phyloP scores from a whole-genome alignment of 2,113 vertebrate species.

The Actinemys pallida region DNA sequence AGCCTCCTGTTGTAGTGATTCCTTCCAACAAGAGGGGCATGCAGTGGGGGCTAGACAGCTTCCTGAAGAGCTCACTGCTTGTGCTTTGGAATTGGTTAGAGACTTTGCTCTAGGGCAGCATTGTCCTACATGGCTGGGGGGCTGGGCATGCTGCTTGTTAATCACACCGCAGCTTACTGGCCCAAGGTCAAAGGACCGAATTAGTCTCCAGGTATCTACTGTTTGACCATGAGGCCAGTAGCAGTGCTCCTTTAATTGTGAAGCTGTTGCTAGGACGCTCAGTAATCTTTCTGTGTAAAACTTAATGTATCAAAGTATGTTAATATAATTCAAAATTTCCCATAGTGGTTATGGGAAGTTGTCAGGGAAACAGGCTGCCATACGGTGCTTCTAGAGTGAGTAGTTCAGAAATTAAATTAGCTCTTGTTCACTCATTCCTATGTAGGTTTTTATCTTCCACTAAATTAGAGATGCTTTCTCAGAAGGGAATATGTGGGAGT shows the following conservation, averaged over 20 bases:
- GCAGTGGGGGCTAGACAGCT: rapidly evolving
- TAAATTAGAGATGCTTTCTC: background rate
- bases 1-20: background rate
- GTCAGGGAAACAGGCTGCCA: background rate
- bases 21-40: background rate
- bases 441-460: background rate
- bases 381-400: background rate
- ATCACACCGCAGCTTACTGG: background rate
- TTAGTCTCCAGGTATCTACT: background rate
- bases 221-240: background rate
- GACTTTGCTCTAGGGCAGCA: background rate
- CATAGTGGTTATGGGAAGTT: background rate
- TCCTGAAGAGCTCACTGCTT: background rate
- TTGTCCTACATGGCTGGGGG: rapidly evolving
- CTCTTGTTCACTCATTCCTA: background rate
- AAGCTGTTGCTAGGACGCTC: background rate
- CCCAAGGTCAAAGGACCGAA: background rate
- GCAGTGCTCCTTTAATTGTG: background rate
- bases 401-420: background rate
- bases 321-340: background rate
- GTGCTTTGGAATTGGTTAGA: background rate
- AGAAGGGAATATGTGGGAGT: background rate
- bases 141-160: background rate
- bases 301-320: background rate
- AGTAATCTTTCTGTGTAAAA: background rate